Evolutionary conservation across 2,888 invertebrate species (phyloP).

Genomic region (Stenoptilia bipunctidactyla): DNA sequence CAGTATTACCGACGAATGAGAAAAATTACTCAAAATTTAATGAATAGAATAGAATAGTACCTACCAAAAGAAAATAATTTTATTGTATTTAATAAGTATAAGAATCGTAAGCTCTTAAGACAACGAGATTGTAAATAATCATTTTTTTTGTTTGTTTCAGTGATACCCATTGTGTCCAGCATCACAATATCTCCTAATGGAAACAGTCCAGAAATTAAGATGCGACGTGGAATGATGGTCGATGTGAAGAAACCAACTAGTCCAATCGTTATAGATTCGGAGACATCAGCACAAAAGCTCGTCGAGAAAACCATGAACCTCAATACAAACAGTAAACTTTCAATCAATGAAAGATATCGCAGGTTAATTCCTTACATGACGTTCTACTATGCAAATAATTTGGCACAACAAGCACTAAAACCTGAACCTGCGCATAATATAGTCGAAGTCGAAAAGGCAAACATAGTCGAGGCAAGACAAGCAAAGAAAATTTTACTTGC

Average conservation of each 20-base stretch:
- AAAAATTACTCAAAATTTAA: too few relatives aligned
- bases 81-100: not conserved
- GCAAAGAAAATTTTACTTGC: conserved; percentile 42
- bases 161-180: conserved; percentile 35
- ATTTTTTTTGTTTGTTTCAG: conserved; percentile 43
- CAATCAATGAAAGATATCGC: conserved; percentile 77
- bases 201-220: conserved; percentile 59
- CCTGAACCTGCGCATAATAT: conserved; percentile 32
- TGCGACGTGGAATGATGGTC: conserved; percentile 46
- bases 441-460: conserved; percentile 53
- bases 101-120: not conserved
- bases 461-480: conserved; percentile 45
- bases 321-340: conserved; percentile 42
- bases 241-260: conserved; percentile 39
- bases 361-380: conserved; percentile 87
- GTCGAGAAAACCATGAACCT: conserved; percentile 23
- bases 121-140: not conserved
- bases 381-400: conserved; percentile 78
- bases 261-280: conserved; percentile 25
- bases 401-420: conserved; percentile 38
- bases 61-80: not conserved
- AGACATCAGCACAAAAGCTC: not conserved
- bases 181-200: conserved; percentile 65
- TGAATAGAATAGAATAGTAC: too few relatives aligned
- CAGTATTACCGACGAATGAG: too few relatives aligned